These are phyloP conservation scores for Phoebastria nigripes DNA, from an alignment of 2,797 vertebrate genomes.

Conservation along the genomic window DNA sequence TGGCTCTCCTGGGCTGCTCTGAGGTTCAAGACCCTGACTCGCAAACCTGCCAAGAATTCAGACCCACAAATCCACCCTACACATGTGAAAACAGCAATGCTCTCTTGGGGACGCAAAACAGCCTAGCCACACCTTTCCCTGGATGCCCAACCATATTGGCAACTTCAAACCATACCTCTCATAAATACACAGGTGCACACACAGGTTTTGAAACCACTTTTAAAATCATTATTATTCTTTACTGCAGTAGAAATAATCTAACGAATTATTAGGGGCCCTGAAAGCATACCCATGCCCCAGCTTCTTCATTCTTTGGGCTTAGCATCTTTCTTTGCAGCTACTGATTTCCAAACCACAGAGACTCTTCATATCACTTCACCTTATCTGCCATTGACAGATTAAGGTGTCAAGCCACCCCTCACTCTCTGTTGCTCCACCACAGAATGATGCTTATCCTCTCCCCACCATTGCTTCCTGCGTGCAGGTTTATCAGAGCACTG, in stretches of 20 bases:
- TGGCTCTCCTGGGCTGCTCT: background rate
- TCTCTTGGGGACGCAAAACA: background rate
- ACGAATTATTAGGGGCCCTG: background rate
- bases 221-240: background rate
- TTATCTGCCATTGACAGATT: background rate
- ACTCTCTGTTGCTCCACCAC: background rate
- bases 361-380: background rate
- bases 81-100: background rate
- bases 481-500: background rate
- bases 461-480: background rate
- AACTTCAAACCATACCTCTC: background rate
- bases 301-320: background rate
- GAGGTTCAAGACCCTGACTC: background rate
- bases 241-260: background rate
- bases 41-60: background rate
- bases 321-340: background rate
- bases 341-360: background rate
- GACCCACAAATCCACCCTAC: background rate
- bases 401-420: background rate
- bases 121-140: background rate
- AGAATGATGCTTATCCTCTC: background rate
- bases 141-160: accelerated
- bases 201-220: background rate
- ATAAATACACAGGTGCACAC: background rate
- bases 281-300: background rate